A percentile compares a stretch with the other conserved stretches of the same genome.
These are phyloP conservation scores for Brachionus paranguensis DNA, from an alignment of 1,140 invertebrate genomes.

Conservation along the genomic window DNA sequence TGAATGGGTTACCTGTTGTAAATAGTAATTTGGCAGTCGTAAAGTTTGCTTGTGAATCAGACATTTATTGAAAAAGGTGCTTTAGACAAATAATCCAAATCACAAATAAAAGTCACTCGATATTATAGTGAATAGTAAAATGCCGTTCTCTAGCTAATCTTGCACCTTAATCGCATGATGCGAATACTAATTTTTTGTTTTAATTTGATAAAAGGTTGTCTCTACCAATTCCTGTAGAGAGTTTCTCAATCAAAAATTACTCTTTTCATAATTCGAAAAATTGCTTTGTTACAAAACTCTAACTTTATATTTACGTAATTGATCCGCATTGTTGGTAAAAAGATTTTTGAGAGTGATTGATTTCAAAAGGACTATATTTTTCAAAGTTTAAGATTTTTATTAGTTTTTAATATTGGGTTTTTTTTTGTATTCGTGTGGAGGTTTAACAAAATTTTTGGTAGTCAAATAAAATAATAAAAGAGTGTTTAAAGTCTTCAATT, in stretches of 20 bases:
- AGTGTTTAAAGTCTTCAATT: neutral
- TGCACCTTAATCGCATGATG: neutral
- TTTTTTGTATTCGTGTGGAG: neutral
- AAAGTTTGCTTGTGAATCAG: neutral
- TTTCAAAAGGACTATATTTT: neutral
- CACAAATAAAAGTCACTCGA: slow-evolving; percentile 6
- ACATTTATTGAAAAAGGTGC: neutral
- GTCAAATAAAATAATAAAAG: neutral
- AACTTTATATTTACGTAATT: neutral
- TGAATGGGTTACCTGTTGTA: slow-evolving; percentile 28
- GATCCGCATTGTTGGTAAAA: neutral
- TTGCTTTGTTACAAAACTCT: no score
- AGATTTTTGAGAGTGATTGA: neutral
- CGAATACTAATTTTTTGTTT: neutral
- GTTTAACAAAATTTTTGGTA: neutral
- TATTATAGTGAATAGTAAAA: neutral
- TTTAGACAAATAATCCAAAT: neutral
- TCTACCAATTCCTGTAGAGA: neutral
- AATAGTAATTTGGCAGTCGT: neutral
- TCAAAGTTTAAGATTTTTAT: neutral
- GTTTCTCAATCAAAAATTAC: no score
- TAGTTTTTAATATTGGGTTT: neutral
- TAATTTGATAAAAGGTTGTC: neutral
- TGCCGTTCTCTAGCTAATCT: neutral
- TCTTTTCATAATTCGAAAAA: no score